phyloP scores from a whole-genome alignment of 2,797 vertebrate species.

The Capromys pilorides region DNA sequence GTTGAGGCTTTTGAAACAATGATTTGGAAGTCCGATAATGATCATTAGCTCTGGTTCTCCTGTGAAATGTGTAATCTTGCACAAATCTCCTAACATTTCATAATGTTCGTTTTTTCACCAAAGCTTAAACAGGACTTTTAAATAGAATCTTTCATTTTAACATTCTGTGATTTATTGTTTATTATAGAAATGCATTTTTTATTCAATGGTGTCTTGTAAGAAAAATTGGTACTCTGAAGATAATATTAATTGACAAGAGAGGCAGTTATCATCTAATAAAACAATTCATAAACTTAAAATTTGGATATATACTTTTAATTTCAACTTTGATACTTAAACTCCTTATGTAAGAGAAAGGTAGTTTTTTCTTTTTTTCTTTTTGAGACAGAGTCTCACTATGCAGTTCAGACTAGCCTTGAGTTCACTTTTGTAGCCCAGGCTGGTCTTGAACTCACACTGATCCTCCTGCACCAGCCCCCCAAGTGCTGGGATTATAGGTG shows the following conservation, averaged over 20 bases:
- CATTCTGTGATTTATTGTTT: not conserved
- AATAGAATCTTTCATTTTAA: not conserved
- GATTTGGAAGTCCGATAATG: not conserved
- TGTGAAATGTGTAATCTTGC: not conserved
- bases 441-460: too few species aligned
- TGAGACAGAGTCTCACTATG: too few species aligned
- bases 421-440: too few species aligned
- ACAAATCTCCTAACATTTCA: not conserved
- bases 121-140: not conserved
- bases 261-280: not conserved
- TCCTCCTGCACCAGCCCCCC: too few species aligned
- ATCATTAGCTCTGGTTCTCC: not conserved
- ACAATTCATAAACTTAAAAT: not conserved
- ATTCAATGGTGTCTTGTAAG: not conserved
- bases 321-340: not conserved
- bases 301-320: conserved; percentile 41
- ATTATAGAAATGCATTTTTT: not conserved
- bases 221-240: conserved; percentile 7
- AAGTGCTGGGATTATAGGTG: too few species aligned
- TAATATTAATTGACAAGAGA: conserved; percentile 10
- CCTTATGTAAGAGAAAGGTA: not conserved
- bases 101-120: not conserved
- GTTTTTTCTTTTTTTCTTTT: too few species aligned
- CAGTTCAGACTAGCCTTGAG: too few species aligned
- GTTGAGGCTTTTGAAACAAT: not conserved